Evolutionary conservation across 2,888 invertebrate genomes (phyloP).

Genomic region (Theretra japonica): DNA sequence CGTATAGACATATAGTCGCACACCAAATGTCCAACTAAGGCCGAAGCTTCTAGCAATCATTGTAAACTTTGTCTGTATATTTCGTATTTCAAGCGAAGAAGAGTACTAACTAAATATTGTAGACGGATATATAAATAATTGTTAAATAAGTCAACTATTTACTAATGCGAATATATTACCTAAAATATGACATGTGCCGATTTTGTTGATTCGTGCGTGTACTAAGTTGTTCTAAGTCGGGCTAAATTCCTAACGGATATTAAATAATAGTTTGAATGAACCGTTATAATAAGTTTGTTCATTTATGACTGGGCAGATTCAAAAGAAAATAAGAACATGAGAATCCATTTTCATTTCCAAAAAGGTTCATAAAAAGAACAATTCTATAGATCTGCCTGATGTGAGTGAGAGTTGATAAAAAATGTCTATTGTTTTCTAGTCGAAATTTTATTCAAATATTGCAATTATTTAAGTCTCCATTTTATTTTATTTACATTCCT

Average conservation of each 20-base stretch:
- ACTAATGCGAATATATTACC: neutral
- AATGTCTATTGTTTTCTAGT: conserved; percentile 44
- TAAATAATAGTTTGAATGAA: neutral
- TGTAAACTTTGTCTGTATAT: neutral
- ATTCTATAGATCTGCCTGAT: neutral
- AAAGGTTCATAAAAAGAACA: neutral
- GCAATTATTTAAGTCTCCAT: conserved; percentile 39
- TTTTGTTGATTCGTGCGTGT: neutral
- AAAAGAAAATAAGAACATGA: neutral
- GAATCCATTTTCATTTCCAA: neutral
- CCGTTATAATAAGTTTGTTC: neutral
- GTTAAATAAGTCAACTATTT: neutral
- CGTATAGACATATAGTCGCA: neutral
- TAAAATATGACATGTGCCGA: neutral
- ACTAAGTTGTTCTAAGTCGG: neutral
- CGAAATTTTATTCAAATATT: conserved; percentile 41
- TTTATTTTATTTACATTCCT: conserved; percentile 9
- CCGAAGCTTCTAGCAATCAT: neutral
- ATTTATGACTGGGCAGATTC: neutral
- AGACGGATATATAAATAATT: neutral
- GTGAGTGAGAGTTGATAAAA: neutral
- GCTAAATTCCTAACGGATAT: neutral
- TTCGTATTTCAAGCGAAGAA: neutral
- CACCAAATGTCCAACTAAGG: neutral
- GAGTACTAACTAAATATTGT: neutral